Conservation (phyloP, 2,888 invertebrate species). For the Camptogramma bilineatum region DNA sequence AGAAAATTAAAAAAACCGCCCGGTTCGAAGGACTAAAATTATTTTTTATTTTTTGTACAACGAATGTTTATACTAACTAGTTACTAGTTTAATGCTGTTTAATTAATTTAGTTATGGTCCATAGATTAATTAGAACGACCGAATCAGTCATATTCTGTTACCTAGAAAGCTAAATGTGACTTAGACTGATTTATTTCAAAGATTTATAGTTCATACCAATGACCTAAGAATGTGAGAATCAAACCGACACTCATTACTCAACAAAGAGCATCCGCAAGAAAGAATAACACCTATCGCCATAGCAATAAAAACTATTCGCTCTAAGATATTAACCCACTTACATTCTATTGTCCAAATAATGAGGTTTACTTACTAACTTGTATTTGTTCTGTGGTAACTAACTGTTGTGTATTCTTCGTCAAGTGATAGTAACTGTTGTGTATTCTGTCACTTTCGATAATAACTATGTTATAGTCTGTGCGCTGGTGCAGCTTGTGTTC, state of each 20-base stretch:
- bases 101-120: no score
- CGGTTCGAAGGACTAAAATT: no score
- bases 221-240: slow-evolving; percentile 16
- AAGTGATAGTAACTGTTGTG: background rate
- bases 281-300: slow-evolving; percentile 22
- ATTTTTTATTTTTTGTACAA: no score
- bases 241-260: slow-evolving; percentile 24
- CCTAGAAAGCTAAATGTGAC: no score
- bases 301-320: slow-evolving; percentile 27
- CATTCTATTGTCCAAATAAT: slow-evolving; percentile 31
- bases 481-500: background rate
- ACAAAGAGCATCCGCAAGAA: slow-evolving; percentile 11
- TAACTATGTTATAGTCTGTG: slow-evolving; percentile 13
- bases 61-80: no score
- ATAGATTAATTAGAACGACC: no score
- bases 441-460: background rate
- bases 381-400: background rate
- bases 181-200: background rate
- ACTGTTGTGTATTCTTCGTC: background rate
- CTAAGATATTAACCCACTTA: slow-evolving; percentile 30
- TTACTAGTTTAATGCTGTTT: no score
- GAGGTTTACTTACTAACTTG: slow-evolving; percentile 9
- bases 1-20: no score
- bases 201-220: background rate
- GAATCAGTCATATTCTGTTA: no score